Base-by-base conservation (phyloP, 2,797 vertebrate species). In the Coracias cyanogaster region DNA sequence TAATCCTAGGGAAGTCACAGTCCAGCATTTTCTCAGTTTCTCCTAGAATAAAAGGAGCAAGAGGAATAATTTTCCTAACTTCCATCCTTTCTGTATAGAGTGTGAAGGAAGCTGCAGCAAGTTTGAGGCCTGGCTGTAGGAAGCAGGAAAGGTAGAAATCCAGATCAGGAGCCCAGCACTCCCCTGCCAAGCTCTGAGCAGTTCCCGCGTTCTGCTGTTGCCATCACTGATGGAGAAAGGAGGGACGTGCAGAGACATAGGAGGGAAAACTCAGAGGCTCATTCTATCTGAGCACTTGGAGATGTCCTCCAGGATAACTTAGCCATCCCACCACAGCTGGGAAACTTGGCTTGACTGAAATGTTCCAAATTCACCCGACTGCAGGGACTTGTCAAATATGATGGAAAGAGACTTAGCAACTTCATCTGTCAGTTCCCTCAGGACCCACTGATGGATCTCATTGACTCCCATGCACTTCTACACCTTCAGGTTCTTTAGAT, bases 291-390 rank as follows among this genome's bases (percentile, higher is more conserved):
- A 87, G 39, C 52, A 69, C 54, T 12, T 51, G 11, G 61, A 69
- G 48, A 37, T 61, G 31, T 78, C 37, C 61, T 82, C 39, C 33
- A 10, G 78, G 62, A 45, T 77, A 77, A 62, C 33, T 29, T 9
- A 72, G 39, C 31, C 64, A 57, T 43, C 46, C 51, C 19, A 4
- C n/a, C 52, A 58, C 55, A 91, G 79, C 87, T 71, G 69, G 74
- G 82, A 90, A 80, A 85, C 64, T 60, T 67, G 60, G 55, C 86
- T 89, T 80, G 41, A 60, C 39, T 80, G 71, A 92, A 94, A 46
- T 28, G 14, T 46, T 92, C 55, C 89, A 93, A 67, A 69, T 15
- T 41, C 41, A 41, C 41, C 41, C 10, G 41, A 15, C 41, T 41
- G 41, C 41, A 10, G 15, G 41, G 41, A 41, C 41, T 41, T 41